A percentile compares a stretch with the other conserved stretches of the same genome.
Evolutionary conservation across 2,113 vertebrate genomes (phyloP).

Genomic region (Oenanthe melanoleuca): DNA sequence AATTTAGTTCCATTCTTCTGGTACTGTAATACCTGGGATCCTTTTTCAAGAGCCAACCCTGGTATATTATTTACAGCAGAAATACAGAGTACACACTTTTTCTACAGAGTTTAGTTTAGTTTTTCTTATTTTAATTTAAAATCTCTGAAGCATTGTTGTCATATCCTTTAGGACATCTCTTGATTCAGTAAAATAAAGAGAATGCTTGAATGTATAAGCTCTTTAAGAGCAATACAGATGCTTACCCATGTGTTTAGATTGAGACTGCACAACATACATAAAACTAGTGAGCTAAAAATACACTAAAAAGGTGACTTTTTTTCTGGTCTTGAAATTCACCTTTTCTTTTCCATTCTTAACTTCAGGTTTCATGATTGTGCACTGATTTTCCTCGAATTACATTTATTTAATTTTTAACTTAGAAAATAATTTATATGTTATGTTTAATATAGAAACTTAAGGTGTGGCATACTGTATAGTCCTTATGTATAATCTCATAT

Average conservation of each 20-base stretch:
- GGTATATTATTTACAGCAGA: background rate
- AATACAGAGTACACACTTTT: background rate
- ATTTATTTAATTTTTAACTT: background rate
- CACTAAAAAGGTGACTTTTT: background rate
- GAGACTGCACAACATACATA: background rate
- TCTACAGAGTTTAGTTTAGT: background rate
- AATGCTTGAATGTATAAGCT: background rate
- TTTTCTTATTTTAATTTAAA: background rate
- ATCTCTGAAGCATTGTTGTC: background rate
- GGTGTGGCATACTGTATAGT: background rate
- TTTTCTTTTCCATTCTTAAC: background rate
- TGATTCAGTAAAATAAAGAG: background rate
- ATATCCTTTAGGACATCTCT: background rate
- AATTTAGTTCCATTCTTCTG: background rate
- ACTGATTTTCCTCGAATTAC: background rate
- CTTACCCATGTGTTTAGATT: background rate
- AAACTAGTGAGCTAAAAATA: background rate
- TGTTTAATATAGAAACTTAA: background rate
- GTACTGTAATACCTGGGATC: background rate
- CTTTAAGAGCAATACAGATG: background rate
- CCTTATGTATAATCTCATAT: background rate
- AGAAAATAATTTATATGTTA: background rate
- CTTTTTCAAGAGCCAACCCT: background rate
- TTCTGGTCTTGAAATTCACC: background rate
- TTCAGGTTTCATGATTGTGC: background rate